Conservation (phyloP, 1,140 invertebrate species). For the Pararge aegeria region DNA sequence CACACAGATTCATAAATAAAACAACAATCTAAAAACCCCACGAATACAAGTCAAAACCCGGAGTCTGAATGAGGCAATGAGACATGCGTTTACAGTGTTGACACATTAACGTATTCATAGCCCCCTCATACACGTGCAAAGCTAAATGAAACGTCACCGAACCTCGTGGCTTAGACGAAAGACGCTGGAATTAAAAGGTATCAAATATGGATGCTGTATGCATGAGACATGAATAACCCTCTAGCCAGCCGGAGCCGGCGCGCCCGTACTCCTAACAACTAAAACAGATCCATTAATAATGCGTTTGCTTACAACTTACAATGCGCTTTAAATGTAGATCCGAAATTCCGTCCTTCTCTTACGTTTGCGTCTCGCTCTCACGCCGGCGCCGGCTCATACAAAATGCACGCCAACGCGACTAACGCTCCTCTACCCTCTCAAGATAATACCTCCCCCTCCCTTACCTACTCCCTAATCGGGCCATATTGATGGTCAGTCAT, state of each 20-base stretch:
- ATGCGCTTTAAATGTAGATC: constrained; percentile 79
- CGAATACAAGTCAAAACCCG: constrained; percentile 2
- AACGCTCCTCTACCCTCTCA: constrained; percentile 62
- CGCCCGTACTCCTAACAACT: constrained; percentile 69
- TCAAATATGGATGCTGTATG: constrained; percentile 75
- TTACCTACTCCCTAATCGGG: constrained; percentile 34
- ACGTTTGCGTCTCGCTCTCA: constrained; percentile 40
- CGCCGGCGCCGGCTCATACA: constrained; percentile 65
- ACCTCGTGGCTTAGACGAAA: constrained; percentile 52
- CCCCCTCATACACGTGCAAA: constrained; percentile 30
- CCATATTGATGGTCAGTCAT: constrained; percentile 41
- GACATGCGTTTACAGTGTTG: constrained; percentile 19
- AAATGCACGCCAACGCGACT: constrained; percentile 66
- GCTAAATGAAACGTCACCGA: constrained; percentile 54
- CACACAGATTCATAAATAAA: not conserved
- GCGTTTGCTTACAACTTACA: constrained; percentile 78
- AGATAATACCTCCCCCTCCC: constrained; percentile 57
- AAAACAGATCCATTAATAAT: constrained; percentile 78
- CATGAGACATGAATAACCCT: constrained; percentile 73
- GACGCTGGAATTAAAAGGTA: constrained; percentile 76
- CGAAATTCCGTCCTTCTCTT: constrained; percentile 47
- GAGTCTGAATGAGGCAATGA: constrained; percentile 1
- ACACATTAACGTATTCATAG: constrained; percentile 39
- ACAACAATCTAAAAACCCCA: not conserved
- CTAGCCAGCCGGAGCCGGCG: constrained; percentile 62